Evolutionary conservation across 1,140 invertebrate species (phyloP).

Genomic region (Leptestheria dahalacensis): DNA sequence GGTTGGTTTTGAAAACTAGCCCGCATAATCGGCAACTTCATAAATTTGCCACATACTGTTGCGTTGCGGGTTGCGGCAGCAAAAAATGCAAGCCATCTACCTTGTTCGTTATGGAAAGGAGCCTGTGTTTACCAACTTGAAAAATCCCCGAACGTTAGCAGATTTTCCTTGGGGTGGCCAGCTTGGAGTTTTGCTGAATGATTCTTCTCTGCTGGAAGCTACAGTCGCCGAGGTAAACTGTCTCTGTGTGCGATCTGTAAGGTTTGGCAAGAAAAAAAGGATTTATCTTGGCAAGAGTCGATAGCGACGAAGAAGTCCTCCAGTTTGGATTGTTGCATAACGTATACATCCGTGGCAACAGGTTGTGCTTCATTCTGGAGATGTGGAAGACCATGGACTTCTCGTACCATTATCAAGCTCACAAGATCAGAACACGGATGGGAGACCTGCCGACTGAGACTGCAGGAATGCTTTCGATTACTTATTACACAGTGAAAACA

Average conservation of each 20-base stretch:
- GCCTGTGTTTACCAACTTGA: neutral
- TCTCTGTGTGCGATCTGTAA: neutral
- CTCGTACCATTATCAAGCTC: neutral
- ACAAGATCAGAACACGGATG: neutral
- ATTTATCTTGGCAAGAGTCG: neutral
- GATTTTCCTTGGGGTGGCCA: neutral
- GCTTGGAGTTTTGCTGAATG: too few relatives aligned
- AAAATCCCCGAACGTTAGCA: neutral
- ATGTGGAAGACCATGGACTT: neutral
- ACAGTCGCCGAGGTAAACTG: neutral
- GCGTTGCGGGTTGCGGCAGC: conserved; percentile 10
- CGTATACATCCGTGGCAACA: neutral
- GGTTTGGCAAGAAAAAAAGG: neutral
- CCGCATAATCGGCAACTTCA: conserved; percentile 9
- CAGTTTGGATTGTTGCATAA: neutral
- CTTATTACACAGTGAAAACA: too few relatives aligned
- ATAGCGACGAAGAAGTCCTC: neutral
- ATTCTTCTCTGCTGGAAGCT: too few relatives aligned
- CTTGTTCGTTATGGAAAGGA: neutral
- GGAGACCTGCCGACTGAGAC: neutral
- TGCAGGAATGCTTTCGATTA: too few relatives aligned
- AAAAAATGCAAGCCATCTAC: conserved; percentile 6
- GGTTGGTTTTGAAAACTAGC: conserved; percentile 11
- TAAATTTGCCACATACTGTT: conserved; percentile 12
- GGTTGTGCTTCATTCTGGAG: neutral